These are phyloP conservation scores for Blastobasis lacticolella DNA, from an alignment of 2,888 invertebrate genomes.

Conservation along the genomic window DNA sequence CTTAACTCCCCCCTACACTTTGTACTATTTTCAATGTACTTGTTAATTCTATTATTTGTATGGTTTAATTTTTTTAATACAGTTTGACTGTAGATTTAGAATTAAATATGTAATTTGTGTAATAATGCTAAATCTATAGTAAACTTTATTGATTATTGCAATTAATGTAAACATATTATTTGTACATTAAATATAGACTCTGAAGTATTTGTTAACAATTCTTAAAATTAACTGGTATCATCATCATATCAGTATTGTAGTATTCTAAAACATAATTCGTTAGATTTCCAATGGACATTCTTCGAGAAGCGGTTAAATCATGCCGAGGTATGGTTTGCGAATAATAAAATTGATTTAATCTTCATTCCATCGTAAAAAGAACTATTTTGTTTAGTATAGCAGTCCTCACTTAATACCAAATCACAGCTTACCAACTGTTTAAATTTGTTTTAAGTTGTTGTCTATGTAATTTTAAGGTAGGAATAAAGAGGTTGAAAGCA, in stretches of 20 bases:
- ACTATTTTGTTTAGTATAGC: conserved; percentile 44
- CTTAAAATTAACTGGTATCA: conserved; percentile 22
- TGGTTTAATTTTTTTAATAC: no score
- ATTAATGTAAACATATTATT: conserved; percentile 42
- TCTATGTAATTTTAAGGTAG: conserved; percentile 61
- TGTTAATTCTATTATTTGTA: no score
- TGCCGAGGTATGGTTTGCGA: no score
- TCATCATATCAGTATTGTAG: no score
- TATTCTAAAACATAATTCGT: no score
- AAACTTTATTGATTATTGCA: conserved; percentile 47
- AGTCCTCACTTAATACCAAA: conserved; percentile 73
- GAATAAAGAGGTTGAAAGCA: conserved; percentile 55
- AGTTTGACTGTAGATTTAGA: no score
- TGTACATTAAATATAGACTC: conserved; percentile 12
- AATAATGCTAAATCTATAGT: conserved; percentile 25
- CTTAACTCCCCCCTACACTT: no score
- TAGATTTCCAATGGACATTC: no score
- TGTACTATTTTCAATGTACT: no score
- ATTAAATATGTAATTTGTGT: neutral
- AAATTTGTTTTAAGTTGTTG: conserved; percentile 67
- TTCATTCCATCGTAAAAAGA: no score
- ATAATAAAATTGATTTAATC: no score
- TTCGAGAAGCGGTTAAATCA: no score
- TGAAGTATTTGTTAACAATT: conserved; percentile 3
- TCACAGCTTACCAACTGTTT: conserved; percentile 73